Percentiles rank a stretch among this genome's conserved stretches.
Evolutionary conservation across 92 coral and sea anemone species (phyloP).

Genomic region (Parazoanthus darwini): DNA sequence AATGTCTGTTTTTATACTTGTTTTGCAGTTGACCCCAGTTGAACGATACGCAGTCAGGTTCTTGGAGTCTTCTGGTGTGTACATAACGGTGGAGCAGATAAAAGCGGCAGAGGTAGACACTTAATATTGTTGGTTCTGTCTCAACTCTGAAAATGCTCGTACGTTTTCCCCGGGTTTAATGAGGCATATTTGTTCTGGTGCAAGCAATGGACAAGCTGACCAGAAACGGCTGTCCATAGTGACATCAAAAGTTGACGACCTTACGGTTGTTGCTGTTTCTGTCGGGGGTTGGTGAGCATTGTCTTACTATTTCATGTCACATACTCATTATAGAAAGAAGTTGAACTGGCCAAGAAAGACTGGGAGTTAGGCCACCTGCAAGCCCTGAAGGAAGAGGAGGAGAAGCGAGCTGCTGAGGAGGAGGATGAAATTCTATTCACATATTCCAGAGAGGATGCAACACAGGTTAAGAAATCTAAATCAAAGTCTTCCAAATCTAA

Average conservation of each 20-base stretch:
- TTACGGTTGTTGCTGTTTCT: neutral
- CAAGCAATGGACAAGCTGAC: neutral
- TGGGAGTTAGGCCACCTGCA: slow-evolving; percentile 97
- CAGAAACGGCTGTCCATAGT: neutral
- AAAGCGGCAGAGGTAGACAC: slow-evolving; percentile 78
- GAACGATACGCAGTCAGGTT: slow-evolving; percentile 94
- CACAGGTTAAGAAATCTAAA: slow-evolving; percentile 98
- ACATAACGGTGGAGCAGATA: slow-evolving; percentile 87
- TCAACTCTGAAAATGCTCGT: slow-evolving; percentile 25
- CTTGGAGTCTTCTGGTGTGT: slow-evolving; percentile 87
- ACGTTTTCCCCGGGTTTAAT: neutral
- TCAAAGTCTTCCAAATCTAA: slow-evolving; percentile 68
- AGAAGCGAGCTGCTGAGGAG: slow-evolving; percentile 92
- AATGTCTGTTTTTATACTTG: neutral
- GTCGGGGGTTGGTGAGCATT: neutral
- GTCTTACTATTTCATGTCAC: neutral
- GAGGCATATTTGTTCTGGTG: neutral
- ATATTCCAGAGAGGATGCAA: slow-evolving; percentile 87
- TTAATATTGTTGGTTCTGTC: neutral
- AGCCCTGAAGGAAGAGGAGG: slow-evolving; percentile 89
- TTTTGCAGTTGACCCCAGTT: slow-evolving; percentile 78
- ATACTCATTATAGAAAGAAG: slow-evolving; percentile 67
- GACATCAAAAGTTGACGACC: neutral
- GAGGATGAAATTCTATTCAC: slow-evolving; percentile 94
- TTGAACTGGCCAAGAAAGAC: slow-evolving; percentile 93